Evolutionary conservation across 2,113 vertebrate species (phyloP), one percentile per base, ranked within the genome.

Genomic region (Tenebrosternarchus preto): DNA sequence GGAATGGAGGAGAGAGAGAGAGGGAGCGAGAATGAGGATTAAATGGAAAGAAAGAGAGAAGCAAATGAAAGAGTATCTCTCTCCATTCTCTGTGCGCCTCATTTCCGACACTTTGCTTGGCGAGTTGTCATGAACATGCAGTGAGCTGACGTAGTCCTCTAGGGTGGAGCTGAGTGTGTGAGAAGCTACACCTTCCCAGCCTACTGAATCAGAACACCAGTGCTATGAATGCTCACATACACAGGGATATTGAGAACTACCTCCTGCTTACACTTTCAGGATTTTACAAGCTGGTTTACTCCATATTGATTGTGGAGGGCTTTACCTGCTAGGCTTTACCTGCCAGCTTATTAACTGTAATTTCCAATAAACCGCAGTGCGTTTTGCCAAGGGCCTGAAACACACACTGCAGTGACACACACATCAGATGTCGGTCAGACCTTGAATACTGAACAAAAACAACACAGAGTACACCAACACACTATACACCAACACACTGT

Each of bases 301-400:
- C 76, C 25, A 1, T 78, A 83, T 74, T 83, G 76, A 83, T 78
- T 83, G 66, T 67, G 39, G 56, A 59, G 67, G 64, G 56, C 76
- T 53, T 74, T 50, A 59, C 69, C 72, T 67, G 70, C 70, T n/a
- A n/a, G 64, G 56, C 76, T 53, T 74, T 50, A 59, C 69, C 72
- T 67, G 70, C 70, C 67, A 50, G 72, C 75, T 83, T 83, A 76
- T 83, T 83, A 83, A 73, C 76, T 27, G 57, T 80, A 43, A 83
- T 56, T 83, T 83, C 63, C 50, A 22, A 6, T 19, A 78, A 72
- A 78, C 81, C 43, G 66, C 46, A 31, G 20, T 31, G 15, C 39
- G 4, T 50, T 78, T 73, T 78, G 73, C 22, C 27, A 29, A 22
- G 60, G 24, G 57, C 56, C 72, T 61, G 57, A 79, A 5, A 61